Conservation (phyloP, 2,797 vertebrate genomes). For the Onychomys torridus region DNA sequence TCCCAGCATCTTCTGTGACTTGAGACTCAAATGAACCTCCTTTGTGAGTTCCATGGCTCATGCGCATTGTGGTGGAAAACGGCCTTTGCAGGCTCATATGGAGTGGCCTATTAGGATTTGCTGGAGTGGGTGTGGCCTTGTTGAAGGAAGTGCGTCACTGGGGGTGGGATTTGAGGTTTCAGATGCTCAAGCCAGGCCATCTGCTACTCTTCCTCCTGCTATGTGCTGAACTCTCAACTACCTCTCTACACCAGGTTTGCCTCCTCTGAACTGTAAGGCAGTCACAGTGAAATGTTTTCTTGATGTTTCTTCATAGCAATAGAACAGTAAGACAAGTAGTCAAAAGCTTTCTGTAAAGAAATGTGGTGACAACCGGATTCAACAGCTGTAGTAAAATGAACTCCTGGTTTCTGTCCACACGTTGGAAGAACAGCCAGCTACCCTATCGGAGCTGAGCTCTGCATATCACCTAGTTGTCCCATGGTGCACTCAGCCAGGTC, state of each 20-base stretch:
- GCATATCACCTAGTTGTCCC: slow-evolving; percentile 47
- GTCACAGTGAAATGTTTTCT: neutral
- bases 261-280: neutral
- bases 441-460: slow-evolving; percentile 37
- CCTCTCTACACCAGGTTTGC: neutral
- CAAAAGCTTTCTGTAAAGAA: neutral
- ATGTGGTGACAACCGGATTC: neutral
- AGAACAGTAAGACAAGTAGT: neutral
- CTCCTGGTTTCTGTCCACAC: neutral
- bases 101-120: neutral
- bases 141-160: neutral
- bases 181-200: no score
- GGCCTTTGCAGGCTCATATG: neutral
- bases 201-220: neutral
- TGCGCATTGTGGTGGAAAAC: neutral
- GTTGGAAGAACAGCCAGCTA: slow-evolving; percentile 29
- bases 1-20: slow-evolving; percentile 18
- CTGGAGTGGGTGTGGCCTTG: neutral
- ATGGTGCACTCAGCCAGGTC: slow-evolving; percentile 59
- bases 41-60: neutral
- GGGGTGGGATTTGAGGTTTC: no score
- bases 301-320: neutral
- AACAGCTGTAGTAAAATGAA: neutral
- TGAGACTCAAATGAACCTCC: neutral
- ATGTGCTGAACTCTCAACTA: neutral